Evolutionary conservation across 2,797 vertebrate genomes (phyloP), one percentile per base, ranked within the genome.

Genomic region (Melanotaenia boesemani): DNA sequence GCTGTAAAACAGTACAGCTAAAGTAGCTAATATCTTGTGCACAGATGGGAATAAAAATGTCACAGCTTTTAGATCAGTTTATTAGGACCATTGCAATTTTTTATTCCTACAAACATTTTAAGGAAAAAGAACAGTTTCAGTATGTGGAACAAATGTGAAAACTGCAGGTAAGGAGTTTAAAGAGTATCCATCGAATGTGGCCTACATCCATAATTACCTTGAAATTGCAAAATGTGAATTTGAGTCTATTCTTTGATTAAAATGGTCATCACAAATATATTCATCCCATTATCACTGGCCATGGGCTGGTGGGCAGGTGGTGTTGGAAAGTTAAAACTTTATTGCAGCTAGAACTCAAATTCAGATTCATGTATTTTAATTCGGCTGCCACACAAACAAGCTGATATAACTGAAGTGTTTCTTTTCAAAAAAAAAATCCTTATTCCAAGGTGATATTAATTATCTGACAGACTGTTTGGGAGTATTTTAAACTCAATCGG

Each of bases 31-130:
- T 16, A 62, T 48, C n/a, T 34, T 46, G 30, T 36, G 22, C 26
- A 69, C 20, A 48, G 54, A 62, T 26, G 64, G 20, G n/a, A 50
- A 60, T 32, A n/a, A 46, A 84, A 72, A 80, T 8, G 8, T n/a
- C 48, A 50, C 8, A 22, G n/a, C 20, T n/a, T 10, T 22, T 10
- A n/a, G 20, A n/a, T 50, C 48, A 22, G 15, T 50, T n/a, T 22
- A 50, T 1, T 10, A 50, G 7, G 16, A 46, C 41, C 8, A 22
- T 22, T 50, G n/a, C 48, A 22, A n/a, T n/a, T 22, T 8, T 44
- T 50, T 22, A 50, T n/a, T n/a, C 20, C 48, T n/a, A 50, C 48
- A 50, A 50, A 22, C 48, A 50, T 22, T 7, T 10, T 22, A 22
- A n/a, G 39, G 2, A 41, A 5, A 41, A 41, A 41, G 13, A 41